These are phyloP conservation scores for Acronicta alni DNA, from an alignment of 2,888 invertebrate species.

Conservation along the genomic window DNA sequence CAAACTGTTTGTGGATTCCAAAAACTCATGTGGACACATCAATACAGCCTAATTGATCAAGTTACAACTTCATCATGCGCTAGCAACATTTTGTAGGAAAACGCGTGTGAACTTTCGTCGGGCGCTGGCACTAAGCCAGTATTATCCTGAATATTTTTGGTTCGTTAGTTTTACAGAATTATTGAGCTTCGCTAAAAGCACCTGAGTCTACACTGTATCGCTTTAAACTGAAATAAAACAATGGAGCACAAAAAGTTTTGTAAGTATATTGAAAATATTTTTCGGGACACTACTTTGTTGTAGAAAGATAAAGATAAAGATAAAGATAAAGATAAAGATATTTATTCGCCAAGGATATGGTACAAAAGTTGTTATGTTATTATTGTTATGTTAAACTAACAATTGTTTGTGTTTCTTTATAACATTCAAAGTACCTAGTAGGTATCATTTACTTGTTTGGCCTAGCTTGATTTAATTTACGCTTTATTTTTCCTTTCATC, in stretches of 20 bases:
- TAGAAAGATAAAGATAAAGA: too few species aligned
- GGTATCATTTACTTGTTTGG: too few species aligned
- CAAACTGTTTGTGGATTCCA: slow-evolving; percentile 6
- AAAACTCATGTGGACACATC: slow-evolving; percentile 7
- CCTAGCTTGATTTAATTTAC: too few species aligned
- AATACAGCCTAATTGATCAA: slow-evolving; percentile 43
- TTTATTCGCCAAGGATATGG: too few species aligned
- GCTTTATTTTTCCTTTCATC: too few species aligned
- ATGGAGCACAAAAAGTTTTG: not conserved
- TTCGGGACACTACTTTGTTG: not conserved
- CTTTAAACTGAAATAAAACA: slow-evolving; percentile 1
- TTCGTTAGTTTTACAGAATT: slow-evolving; percentile 43
- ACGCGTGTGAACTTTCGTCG: slow-evolving; percentile 36
- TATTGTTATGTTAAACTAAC: too few species aligned
- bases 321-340: too few species aligned
- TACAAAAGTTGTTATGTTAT: too few species aligned
- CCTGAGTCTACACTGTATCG: slow-evolving; percentile 19
- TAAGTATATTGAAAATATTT: slow-evolving; percentile 2
- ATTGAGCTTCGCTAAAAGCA: slow-evolving; percentile 38
- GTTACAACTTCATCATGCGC: slow-evolving; percentile 47
- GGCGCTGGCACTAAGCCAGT: slow-evolving; percentile 46
- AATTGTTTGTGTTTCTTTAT: too few species aligned
- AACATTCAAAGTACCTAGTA: too few species aligned
- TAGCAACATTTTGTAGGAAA: slow-evolving; percentile 28
- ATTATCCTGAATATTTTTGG: slow-evolving; percentile 42